These are phyloP conservation scores for Ceyx margarethae DNA, from an alignment of 2,113 vertebrate genomes.

Conservation along the genomic window DNA sequence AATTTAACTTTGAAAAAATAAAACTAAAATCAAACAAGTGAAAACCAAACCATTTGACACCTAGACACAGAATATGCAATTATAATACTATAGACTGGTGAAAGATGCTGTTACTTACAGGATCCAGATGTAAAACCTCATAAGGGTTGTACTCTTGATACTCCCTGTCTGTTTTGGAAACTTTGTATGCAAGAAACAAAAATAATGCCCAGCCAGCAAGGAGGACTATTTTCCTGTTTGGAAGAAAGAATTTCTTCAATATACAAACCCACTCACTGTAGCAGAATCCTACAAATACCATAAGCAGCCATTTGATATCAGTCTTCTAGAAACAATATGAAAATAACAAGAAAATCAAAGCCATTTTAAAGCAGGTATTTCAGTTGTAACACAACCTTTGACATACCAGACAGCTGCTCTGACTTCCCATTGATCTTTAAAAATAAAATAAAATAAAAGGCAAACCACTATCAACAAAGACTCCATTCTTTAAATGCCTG, in stretches of 20 bases:
- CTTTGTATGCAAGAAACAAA: slow-evolving; percentile 94
- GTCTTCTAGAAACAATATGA: neutral
- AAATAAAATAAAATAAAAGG: no score
- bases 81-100: neutral
- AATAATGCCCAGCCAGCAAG: slow-evolving; percentile 97
- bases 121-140: slow-evolving; percentile 92
- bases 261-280: neutral
- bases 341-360: neutral
- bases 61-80: neutral
- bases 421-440: neutral
- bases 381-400: neutral
- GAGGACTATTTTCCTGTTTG: slow-evolving; percentile 89
- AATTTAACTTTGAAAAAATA: neutral
- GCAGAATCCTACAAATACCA: neutral
- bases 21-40: neutral
- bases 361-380: neutral
- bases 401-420: neutral
- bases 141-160: slow-evolving; percentile 99
- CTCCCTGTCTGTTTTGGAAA: slow-evolving; percentile 96
- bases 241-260: slow-evolving; percentile 39
- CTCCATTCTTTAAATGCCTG: neutral
- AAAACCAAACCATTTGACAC: neutral
- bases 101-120: slow-evolving; percentile 79
- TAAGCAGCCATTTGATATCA: neutral
- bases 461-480: neutral